A percentile compares a stretch with the other conserved stretches of the same genome.
These are phyloP conservation scores for Acronicta psi DNA, from an alignment of 2,888 invertebrate genomes.

Conservation along the genomic window DNA sequence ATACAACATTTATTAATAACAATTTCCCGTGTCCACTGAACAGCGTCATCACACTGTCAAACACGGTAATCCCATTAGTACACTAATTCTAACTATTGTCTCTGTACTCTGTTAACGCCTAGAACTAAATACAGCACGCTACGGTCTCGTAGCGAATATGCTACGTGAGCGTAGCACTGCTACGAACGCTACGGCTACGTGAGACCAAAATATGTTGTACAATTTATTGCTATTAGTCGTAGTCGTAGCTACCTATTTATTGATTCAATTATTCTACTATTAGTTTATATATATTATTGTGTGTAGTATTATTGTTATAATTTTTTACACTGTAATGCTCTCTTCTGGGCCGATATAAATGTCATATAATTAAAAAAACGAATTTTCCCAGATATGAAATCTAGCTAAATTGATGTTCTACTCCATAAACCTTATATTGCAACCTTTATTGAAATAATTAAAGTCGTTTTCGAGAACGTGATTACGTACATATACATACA, in stretches of 20 bases:
- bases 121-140: conserved; percentile 37
- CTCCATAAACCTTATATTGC: too few species aligned
- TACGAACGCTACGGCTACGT: conserved; percentile 37
- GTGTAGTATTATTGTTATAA: too few species aligned
- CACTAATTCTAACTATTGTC: conserved; percentile 26
- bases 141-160: conserved; percentile 39
- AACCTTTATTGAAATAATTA: too few species aligned
- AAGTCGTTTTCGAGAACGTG: too few species aligned
- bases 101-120: conserved; percentile 31
- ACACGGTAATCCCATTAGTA: conserved; percentile 50
- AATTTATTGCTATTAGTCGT: conserved; percentile 26
- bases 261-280: too few species aligned
- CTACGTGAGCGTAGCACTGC: conserved; percentile 35
- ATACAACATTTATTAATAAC: conserved; percentile 25
- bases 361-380: too few species aligned
- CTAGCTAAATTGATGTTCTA: too few species aligned
- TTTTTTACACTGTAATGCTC: too few species aligned
- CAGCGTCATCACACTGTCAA: conserved; percentile 22
- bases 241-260: background rate
- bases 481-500: too few species aligned
- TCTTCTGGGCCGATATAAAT: too few species aligned
- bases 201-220: conserved; percentile 19
- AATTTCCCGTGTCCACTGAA: conserved; percentile 11
- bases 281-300: too few species aligned
- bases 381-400: too few species aligned